A percentile compares a stretch with the other conserved stretches of the same genome.
These are phyloP conservation scores for Callionymus lyra DNA, from an alignment of 2,113 vertebrate species.

Conservation along the genomic window DNA sequence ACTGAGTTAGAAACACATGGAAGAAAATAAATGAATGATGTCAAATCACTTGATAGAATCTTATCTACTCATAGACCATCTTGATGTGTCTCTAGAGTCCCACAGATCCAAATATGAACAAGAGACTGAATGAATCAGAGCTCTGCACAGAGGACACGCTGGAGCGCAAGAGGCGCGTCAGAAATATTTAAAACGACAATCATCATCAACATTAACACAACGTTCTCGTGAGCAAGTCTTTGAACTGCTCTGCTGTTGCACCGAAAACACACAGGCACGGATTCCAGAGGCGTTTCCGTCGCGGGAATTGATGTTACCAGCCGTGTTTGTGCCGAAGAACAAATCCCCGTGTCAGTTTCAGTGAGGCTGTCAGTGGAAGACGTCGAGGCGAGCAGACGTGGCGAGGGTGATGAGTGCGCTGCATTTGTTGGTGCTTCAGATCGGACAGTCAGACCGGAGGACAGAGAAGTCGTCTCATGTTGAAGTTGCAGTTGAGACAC, in stretches of 20 bases:
- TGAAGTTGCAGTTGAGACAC: too few species aligned
- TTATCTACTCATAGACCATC: too few species aligned
- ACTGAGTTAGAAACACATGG: too few species aligned
- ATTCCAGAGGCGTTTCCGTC: slow-evolving; percentile 16
- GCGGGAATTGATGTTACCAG: slow-evolving; percentile 39
- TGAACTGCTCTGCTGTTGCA: slow-evolving; percentile 18
- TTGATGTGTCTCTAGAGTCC: too few species aligned
- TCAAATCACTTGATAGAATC: too few species aligned
- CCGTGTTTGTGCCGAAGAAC: slow-evolving; percentile 46
- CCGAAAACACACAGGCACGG: slow-evolving; percentile 22
- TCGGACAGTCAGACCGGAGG: neutral
- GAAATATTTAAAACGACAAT: slow-evolving; percentile 5
- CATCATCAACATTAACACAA: slow-evolving; percentile 16
- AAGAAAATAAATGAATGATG: too few species aligned
- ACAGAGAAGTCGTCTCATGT: neutral
- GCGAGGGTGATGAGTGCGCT: slow-evolving; percentile 13
- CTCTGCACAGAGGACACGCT: too few species aligned
- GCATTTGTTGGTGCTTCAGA: neutral
- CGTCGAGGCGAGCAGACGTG: too few species aligned
- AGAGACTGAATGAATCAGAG: too few species aligned
- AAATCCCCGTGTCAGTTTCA: slow-evolving; percentile 50
- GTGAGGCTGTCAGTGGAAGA: slow-evolving; percentile 35
- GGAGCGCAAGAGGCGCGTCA: neutral
- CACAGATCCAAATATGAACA: too few species aligned
- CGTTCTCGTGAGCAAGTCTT: slow-evolving; percentile 10